Evolutionary conservation across 35 echinoderm and acorn worm genomes (phyloP), one percentile per base, ranked within the genome.

Genomic region (Lytechinus variegatus): DNA sequence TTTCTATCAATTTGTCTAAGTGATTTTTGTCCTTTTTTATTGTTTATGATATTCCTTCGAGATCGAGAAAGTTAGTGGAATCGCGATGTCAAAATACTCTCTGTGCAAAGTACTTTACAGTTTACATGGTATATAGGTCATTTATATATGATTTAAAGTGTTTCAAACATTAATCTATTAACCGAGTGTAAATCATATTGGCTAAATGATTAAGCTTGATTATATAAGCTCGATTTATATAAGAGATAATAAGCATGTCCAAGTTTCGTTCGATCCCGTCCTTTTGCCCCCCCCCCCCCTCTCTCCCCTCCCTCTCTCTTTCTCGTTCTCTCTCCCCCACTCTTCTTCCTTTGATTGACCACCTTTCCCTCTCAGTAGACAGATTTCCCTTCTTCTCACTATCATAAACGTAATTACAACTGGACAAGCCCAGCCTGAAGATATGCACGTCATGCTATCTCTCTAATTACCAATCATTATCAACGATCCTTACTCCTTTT

Each of bases 331-430:
- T 71, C 14, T 58, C 56, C 12, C 56, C 8, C 4, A 13, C 56
- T 10, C 56, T 9, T 13, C 33, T 44, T 44, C 33, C 33, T 44
- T 2, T 44, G 33, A 44, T 44, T 44, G 33, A 44, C 33, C 33
- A 44, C 66, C 66, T 79, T 79, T 7, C 66, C 66, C 19, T 79
- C 66, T 79, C n/a, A 79, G n/a, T 21, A 21, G 61, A 71, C 61
- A 6, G 7, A 8, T 21, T 24, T 19, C 66, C 66, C 19, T 79
- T 79, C n/a, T 6, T 79, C 19, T 79, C 66, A 79, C 66, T 79
- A 79, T 79, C 66, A 79, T 79, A 79, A 79, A 79, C 66, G 19
- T 79, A 79, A 79, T 79, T 79, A 79, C 66, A 79, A 79, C 66
- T 79, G 66, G 66, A 79, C 66, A 79, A 79, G 66, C n/a, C 66